phyloP scores from a whole-genome alignment of 2,888 invertebrate genomes.

The Hyles lineata region DNA sequence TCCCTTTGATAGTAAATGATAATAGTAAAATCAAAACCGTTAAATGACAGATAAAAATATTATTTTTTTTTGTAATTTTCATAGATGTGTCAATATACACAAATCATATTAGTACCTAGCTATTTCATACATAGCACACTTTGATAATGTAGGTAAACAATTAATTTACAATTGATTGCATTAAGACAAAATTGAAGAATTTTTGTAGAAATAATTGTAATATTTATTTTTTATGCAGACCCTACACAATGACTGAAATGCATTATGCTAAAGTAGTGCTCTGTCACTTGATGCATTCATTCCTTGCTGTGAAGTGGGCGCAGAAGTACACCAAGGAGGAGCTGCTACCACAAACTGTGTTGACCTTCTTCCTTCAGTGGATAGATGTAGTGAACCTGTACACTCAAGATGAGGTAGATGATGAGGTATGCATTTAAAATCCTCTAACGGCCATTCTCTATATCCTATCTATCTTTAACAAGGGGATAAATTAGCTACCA shows the following conservation, averaged over 20 bases:
- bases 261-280: slow-evolving; percentile 63
- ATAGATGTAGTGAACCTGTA: slow-evolving; percentile 58
- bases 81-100: no score
- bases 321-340: slow-evolving; percentile 46
- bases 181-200: not conserved
- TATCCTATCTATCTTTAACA: no score
- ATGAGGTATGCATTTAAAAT: slow-evolving; percentile 47
- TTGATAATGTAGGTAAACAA: no score
- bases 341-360: slow-evolving; percentile 57
- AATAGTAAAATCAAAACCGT: no score
- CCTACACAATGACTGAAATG: slow-evolving; percentile 64
- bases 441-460: no score
- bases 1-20: no score
- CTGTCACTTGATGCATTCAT: slow-evolving; percentile 60
- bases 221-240: slow-evolving; percentile 49
- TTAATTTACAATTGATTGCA: not conserved
- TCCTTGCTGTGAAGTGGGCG: slow-evolving; percentile 63
- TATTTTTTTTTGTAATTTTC: no score
- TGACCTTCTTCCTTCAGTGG: slow-evolving; percentile 71
- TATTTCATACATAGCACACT: no score
- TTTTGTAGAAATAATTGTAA: not conserved
- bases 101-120: no score
- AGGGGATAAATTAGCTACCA: no score
- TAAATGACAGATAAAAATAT: no score
- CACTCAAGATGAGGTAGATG: slow-evolving; percentile 52